phyloP scores from a whole-genome alignment of 2,113 vertebrate genomes.

The Australoheros scitulus region DNA sequence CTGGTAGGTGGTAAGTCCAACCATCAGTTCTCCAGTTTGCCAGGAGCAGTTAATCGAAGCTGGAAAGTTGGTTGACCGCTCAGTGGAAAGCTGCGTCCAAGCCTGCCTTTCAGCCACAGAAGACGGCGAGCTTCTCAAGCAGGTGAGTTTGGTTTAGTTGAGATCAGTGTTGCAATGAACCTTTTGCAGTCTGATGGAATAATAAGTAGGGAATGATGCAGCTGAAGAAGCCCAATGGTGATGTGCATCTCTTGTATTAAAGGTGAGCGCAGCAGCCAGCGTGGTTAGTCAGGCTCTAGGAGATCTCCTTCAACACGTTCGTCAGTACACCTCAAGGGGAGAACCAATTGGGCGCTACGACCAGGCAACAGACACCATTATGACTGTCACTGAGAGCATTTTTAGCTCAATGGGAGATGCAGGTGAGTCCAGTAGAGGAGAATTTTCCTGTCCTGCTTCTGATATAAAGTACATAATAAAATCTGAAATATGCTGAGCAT shows the following conservation, averaged over 20 bases:
- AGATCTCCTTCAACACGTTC: constrained; percentile 94
- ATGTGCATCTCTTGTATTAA: background rate
- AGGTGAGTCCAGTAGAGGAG: constrained; percentile 79
- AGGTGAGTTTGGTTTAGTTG: constrained; percentile 76
- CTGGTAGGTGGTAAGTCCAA: constrained; percentile 93
- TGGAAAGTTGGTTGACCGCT: constrained; percentile 94
- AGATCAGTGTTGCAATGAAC: background rate
- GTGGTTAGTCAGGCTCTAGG: constrained; percentile 92
- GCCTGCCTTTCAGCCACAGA: constrained; percentile 94
- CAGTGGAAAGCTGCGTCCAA: constrained; percentile 93
- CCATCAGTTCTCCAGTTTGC: constrained; percentile 96
- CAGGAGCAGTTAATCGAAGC: constrained; percentile 98
- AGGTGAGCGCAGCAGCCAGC: constrained; percentile 85
- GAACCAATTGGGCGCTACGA: constrained; percentile 98
- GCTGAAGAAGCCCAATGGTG: background rate
- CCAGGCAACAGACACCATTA: constrained; percentile 98
- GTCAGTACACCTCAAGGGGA: constrained; percentile 92
- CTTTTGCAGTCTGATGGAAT: background rate
- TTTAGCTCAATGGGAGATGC: constrained; percentile 99
- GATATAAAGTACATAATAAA: background rate
- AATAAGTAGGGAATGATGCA: background rate
- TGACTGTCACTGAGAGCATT: constrained; percentile 98
- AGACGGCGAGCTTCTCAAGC: constrained; percentile 91
- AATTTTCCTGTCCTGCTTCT: background rate
- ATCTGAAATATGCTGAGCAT: background rate